Percentiles rank a stretch among this genome's conserved stretches.
Conservation (phyloP, 2,888 invertebrate genomes). For the Pollenia angustigena region DNA sequence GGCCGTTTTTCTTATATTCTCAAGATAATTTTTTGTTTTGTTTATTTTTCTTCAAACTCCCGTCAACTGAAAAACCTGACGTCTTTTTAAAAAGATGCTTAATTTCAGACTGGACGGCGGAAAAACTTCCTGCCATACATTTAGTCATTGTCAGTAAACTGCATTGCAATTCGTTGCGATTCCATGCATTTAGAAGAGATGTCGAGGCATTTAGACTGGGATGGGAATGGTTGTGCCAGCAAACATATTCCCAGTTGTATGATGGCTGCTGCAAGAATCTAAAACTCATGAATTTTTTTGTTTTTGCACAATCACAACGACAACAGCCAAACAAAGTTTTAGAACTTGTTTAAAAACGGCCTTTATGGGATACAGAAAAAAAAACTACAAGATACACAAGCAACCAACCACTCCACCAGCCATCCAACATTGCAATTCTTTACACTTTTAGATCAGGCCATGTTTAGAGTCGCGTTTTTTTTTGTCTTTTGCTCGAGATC, state of each 20-base stretch:
- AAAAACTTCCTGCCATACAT: conserved; percentile 69
- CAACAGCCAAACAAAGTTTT: conserved; percentile 54
- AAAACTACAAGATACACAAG: conserved; percentile 10
- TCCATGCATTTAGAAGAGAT: conserved; percentile 46
- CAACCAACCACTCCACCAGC: not conserved
- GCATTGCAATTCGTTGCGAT: conserved; percentile 52
- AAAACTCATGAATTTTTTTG: conserved; percentile 52
- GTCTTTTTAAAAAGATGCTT: conserved; percentile 73
- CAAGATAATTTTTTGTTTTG: conserved; percentile 9
- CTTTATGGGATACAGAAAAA: conserved; percentile 59
- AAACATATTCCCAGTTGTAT: conserved; percentile 44
- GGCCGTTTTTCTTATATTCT: not conserved
- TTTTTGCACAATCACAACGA: conserved; percentile 8
- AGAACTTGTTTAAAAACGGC: conserved; percentile 71
- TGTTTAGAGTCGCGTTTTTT: conserved; percentile 34
- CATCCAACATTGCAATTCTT: conserved; percentile 25
- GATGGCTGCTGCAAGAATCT: conserved; percentile 57
- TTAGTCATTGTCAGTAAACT: conserved; percentile 48
- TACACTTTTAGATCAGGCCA: conserved; percentile 44
- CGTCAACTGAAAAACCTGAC: conserved; percentile 57
- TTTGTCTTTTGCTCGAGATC: conserved; percentile 11
- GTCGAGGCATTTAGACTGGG: conserved; percentile 31
- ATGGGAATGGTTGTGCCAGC: conserved; percentile 25
- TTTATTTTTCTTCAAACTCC: conserved; percentile 26
- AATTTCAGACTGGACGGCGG: conserved; percentile 70